phyloP scores from a whole-genome alignment of 2,888 invertebrate species.

The Thymelicus acteon region DNA sequence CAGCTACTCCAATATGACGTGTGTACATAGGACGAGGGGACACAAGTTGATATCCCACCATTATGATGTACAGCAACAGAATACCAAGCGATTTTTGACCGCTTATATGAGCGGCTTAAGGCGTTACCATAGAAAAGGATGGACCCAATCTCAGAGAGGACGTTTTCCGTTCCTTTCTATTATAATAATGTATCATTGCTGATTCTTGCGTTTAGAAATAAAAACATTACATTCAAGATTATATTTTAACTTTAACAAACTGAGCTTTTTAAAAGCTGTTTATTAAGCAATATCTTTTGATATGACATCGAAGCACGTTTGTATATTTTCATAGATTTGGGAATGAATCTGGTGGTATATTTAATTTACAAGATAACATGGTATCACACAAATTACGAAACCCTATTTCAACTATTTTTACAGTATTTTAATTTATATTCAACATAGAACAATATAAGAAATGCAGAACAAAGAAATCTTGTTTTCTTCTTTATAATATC shows the following conservation, averaged over 20 bases:
- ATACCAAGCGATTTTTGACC: slow-evolving; percentile 10
- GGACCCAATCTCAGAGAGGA: background rate
- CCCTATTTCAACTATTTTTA: slow-evolving; percentile 1
- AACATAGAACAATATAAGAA: slow-evolving; percentile 19
- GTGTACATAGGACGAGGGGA: slow-evolving; percentile 28
- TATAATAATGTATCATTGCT: no score
- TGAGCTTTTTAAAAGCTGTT: no score
- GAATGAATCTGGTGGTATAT: no score
- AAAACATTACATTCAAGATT: no score
- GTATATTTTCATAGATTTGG: no score
- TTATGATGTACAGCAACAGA: slow-evolving; percentile 7
- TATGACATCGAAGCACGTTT: no score
- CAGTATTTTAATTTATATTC: slow-evolving; percentile 5
- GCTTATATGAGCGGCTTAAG: background rate
- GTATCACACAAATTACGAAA: no score
- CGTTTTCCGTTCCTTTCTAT: no score
- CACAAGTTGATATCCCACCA: background rate
- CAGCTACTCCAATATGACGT: slow-evolving; percentile 24
- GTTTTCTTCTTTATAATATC: slow-evolving; percentile 24
- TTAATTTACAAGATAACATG: no score
- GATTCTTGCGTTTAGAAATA: no score
- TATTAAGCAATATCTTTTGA: no score
- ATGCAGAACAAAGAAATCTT: slow-evolving; percentile 22
- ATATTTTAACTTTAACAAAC: no score
- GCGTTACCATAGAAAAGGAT: background rate